Evolutionary conservation across 2,888 invertebrate species (phyloP), one percentile per base, ranked within the genome.

Genomic region (Celastrina argiolus): DNA sequence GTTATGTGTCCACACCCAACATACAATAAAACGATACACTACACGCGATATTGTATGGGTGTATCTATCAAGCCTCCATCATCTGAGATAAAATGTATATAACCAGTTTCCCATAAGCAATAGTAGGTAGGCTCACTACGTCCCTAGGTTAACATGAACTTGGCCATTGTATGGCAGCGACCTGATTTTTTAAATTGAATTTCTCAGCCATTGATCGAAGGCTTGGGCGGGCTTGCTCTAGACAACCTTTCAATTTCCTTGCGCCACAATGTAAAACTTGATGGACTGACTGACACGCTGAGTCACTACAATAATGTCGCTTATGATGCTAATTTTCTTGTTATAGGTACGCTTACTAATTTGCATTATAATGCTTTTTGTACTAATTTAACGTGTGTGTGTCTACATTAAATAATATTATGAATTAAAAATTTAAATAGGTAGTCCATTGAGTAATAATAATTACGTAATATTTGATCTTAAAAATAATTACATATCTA

Each of bases 251-350:
- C 84, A 81, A 76, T 73, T 80, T 72, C 76, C 84, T 87, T 84
- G 82, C 82, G 78, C 74, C 75, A 77, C 75, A 77, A 79, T 80
- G 71, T 72, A 81, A 81, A 78, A 82, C 84, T 80, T 86, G 87
- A 88, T 82, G 83, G 85, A 78, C 81, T 79, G 82, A 72, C 69
- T 73, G 75, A 81, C 77, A 68, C 74, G 90, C 89, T 89, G 90
- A 89, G 81, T 90, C 90, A 79, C 75, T 81, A 81, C 85, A 82
- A 84, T 87, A 85, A 83, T 88, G 88, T 87, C 88, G 87, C 81
- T 86, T 81, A 78, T 80, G 81, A 90, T 90, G 90, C 85, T 81
- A 90, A 90, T 89, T 85, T 85, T 85, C 82, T 85, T 77, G 85
- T 82, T 85, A 86, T 84, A 31, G 31, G 31, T 31, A 84, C 87